phyloP scores from a whole-genome alignment of 2,797 vertebrate species.

The Meriones psammophilus region DNA sequence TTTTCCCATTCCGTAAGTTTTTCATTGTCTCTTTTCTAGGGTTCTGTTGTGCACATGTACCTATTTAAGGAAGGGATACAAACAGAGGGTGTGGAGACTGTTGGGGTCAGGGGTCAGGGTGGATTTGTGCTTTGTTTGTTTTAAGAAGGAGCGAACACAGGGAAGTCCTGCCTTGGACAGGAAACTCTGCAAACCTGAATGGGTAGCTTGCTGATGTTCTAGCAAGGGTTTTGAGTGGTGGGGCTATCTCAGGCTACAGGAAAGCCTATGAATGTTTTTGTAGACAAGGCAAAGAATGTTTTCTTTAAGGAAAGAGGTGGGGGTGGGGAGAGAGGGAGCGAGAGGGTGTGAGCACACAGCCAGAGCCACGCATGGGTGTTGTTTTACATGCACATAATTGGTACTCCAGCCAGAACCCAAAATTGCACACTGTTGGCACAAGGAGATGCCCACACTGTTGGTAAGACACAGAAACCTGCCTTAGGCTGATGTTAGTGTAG shows the following conservation, averaged over 20 bases:
- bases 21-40: background rate
- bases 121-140: conserved; percentile 69
- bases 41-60: background rate
- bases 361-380: background rate
- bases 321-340: no score
- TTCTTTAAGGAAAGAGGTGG: background rate
- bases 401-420: conserved; percentile 9
- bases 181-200: conserved; percentile 46
- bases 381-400: background rate
- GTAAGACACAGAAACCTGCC: background rate
- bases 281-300: background rate
- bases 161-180: conserved; percentile 56
- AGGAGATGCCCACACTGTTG: background rate
- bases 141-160: conserved; percentile 58
- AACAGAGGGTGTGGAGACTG: conserved; percentile 20
- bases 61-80: conserved; percentile 65
- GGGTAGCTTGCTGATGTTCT: background rate
- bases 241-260: background rate
- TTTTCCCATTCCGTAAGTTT: background rate
- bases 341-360: background rate
- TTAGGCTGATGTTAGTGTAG: background rate
- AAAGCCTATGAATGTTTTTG: background rate
- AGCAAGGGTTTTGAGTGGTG: background rate
- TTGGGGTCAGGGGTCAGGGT: conserved; percentile 38
- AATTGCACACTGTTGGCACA: background rate